phyloP scores from a whole-genome alignment of 2,113 vertebrate genomes.

The Ursus arctos region DNA sequence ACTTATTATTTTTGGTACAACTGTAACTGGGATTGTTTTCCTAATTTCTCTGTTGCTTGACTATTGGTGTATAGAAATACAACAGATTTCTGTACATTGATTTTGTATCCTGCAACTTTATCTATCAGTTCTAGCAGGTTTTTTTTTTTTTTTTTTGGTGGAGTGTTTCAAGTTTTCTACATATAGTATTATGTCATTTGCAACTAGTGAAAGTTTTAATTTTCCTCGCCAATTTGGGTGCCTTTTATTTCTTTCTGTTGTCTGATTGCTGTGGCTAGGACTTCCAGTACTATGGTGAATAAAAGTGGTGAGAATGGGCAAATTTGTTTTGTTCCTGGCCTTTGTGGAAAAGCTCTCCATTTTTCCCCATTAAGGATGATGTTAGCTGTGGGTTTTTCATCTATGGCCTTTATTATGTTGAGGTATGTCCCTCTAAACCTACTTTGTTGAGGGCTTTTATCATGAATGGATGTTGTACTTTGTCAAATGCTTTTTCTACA shows the following conservation, averaged over 20 bases:
- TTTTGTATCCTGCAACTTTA: background rate
- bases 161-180: background rate
- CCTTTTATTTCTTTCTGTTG: background rate
- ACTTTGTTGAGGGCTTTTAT: too few relatives aligned
- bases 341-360: background rate
- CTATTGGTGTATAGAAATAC: too few relatives aligned
- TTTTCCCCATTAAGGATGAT: background rate
- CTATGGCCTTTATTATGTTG: background rate
- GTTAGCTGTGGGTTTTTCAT: background rate
- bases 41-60: too few relatives aligned
- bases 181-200: background rate
- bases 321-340: background rate
- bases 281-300: background rate
- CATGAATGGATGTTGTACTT: too few relatives aligned
- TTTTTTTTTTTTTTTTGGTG: background rate
- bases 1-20: background rate
- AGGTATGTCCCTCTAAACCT: too few relatives aligned
- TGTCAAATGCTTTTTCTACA: background rate
- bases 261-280: background rate
- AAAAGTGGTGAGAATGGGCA: background rate
- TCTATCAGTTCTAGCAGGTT: background rate
- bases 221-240: background rate
- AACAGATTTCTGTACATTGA: too few relatives aligned
- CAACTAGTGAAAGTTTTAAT: background rate
- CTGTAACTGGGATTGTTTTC: background rate